Evolutionary conservation across 2,888 invertebrate genomes (phyloP), one percentile per base, ranked within the genome.

Genomic region (Pachliopta kotzebuea): DNA sequence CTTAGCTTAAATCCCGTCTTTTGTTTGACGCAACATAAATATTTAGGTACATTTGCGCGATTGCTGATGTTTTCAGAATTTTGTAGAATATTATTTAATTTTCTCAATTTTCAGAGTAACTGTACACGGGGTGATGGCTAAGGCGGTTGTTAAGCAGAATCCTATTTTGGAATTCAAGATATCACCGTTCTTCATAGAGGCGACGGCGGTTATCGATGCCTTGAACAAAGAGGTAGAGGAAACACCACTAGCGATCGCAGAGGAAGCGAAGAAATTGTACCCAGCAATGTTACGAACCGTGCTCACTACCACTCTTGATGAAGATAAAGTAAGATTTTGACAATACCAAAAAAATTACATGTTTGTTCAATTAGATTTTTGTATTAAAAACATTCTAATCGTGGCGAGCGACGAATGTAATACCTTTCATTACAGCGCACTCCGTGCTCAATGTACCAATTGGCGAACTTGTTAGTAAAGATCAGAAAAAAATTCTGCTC

Each of bases 81-180:
- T 37, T 2, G 11, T 37, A 14, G 4, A 37, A 3, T 37, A 37
- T 26, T 26, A 26, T 6, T 6, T 14, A 37, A 37, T 37, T 11
- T 11, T 14, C 37, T 37, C 14, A 7, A 14, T 58, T 60, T 80
- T 20, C 73, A 91, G 91, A 60, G 84, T 91, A 74, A 86, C 88
- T 50, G 76, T 88, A 7, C 91, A 92, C 67, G 90, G 90, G 14
- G 85, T 89, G 0, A 67, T 92, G 66, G 90, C 92, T 2, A 90
- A 88, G 68, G 90, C 90, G 71, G 85, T 92, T 9, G 83, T 92
- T 0, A 83, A 82, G 24, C 90, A 90, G 65, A 92, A 90, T 66
- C 70, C 81, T 0, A 81, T 92, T 1, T 70, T 92, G 2, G 84
- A 88, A 57, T 86, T 76, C 64, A 91, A 91, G 70, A 79, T 92